phyloP scores from a whole-genome alignment of 2,888 invertebrate species.

The Tuta absoluta region DNA sequence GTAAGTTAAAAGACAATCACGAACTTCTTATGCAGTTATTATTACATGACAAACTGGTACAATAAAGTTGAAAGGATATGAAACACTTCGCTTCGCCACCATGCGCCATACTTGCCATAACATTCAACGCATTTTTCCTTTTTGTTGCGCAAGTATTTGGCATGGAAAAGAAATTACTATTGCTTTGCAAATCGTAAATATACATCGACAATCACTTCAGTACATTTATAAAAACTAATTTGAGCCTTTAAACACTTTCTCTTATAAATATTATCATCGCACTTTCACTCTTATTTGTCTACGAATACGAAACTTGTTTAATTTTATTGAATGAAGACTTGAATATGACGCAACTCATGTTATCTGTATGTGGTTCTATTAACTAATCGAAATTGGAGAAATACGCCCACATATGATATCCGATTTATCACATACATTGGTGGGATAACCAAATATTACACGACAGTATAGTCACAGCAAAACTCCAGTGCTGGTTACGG shows the following conservation, averaged over 20 bases:
- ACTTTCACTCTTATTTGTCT: background rate
- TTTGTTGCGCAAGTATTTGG: background rate
- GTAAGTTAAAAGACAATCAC: too few relatives aligned
- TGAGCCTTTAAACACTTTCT: constrained; percentile 1
- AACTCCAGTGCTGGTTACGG: too few relatives aligned
- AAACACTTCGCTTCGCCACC: background rate
- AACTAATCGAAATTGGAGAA: background rate
- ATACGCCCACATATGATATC: background rate
- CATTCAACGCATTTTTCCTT: background rate
- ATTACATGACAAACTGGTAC: too few relatives aligned
- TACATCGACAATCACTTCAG: background rate
- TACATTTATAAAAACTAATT: constrained; percentile 9
- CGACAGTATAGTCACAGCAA: too few relatives aligned
- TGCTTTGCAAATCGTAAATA: constrained; percentile 5
- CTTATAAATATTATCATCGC: constrained; percentile 7
- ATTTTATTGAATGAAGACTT: background rate
- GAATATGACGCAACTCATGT: background rate
- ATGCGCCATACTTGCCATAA: too few relatives aligned
- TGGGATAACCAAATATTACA: too few relatives aligned
- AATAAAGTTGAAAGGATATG: background rate
- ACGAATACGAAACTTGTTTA: background rate
- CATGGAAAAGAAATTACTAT: background rate
- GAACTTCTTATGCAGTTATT: too few relatives aligned
- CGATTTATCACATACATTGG: background rate
- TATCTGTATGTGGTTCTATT: background rate